These are phyloP conservation scores for Acrobasis consociella DNA, from an alignment of 2,888 invertebrate species.

Conservation along the genomic window DNA sequence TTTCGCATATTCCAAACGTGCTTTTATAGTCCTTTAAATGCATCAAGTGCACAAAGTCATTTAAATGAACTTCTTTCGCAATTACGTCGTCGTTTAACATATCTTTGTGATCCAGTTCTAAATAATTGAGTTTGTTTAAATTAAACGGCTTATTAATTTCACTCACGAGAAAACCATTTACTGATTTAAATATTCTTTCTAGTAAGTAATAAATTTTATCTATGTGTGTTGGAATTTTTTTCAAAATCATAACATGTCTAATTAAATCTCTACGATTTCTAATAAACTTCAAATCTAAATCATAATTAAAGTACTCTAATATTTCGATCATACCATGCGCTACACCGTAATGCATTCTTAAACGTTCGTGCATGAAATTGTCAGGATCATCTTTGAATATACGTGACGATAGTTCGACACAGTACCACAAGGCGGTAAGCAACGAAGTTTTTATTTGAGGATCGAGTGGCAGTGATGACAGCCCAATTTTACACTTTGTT, in stretches of 20 bases:
- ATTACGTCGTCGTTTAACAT: slow-evolving; percentile 37
- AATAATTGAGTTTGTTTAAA: slow-evolving; percentile 45
- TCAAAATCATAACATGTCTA: slow-evolving; percentile 42
- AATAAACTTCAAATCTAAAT: slow-evolving; percentile 40
- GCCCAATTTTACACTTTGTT: slow-evolving; percentile 45
- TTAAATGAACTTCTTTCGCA: slow-evolving; percentile 39
- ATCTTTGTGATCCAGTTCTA: slow-evolving; percentile 41
- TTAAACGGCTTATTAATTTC: slow-evolving; percentile 43
- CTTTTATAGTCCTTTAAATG: slow-evolving; percentile 26
- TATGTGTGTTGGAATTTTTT: slow-evolving; percentile 35
- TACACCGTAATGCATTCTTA: slow-evolving; percentile 41
- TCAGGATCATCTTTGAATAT: slow-evolving; percentile 45
- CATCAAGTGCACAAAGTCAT: slow-evolving; percentile 42
- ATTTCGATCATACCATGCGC: slow-evolving; percentile 48
- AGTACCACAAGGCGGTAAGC: slow-evolving; percentile 51
- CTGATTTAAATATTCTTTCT: slow-evolving; percentile 44
- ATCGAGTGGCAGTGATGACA: slow-evolving; percentile 49
- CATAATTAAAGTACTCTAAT: slow-evolving; percentile 41
- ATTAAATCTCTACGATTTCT: slow-evolving; percentile 41
- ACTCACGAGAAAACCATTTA: slow-evolving; percentile 42
- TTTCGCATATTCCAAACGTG: slow-evolving; percentile 34
- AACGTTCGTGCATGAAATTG: slow-evolving; percentile 43
- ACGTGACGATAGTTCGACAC: slow-evolving; percentile 45
- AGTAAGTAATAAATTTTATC: slow-evolving; percentile 42
- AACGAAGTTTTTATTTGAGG: slow-evolving; percentile 40